These are phyloP conservation scores for Steinernema carpocapsae DNA, from an alignment of 2,888 invertebrate species.

Conservation along the genomic window DNA sequence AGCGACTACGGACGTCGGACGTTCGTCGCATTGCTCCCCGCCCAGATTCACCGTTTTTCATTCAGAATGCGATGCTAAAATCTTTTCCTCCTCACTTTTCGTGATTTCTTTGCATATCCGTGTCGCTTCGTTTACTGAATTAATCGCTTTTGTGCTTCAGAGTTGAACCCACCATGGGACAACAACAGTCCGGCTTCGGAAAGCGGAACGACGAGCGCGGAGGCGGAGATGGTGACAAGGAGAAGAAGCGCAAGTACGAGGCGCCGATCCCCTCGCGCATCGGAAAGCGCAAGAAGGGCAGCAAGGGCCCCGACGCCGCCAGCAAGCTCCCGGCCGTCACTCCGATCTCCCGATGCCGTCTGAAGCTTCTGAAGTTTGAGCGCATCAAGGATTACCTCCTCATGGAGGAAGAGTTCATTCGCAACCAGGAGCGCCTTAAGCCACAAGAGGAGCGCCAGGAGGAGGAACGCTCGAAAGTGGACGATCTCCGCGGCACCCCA, in stretches of 20 bases:
- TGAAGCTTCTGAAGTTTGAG: slow-evolving; percentile 91
- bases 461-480: slow-evolving; percentile 96
- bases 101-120: background rate
- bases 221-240: slow-evolving; percentile 70
- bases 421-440: slow-evolving; percentile 95
- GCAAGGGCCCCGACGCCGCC: slow-evolving; percentile 95
- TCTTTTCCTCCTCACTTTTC: background rate
- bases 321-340: slow-evolving; percentile 96
- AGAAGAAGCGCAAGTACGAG: slow-evolving; percentile 98
- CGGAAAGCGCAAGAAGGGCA: slow-evolving; percentile 80
- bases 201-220: slow-evolving; percentile 53
- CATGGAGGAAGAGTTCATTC: slow-evolving; percentile 99
- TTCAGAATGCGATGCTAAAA: too few relatives aligned
- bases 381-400: slow-evolving; percentile 96
- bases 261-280: slow-evolving; percentile 97
- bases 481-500: slow-evolving; percentile 95
- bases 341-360: slow-evolving; percentile 92
- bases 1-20: too few relatives aligned
- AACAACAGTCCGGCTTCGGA: slow-evolving; percentile 56
- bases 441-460: slow-evolving; percentile 99
- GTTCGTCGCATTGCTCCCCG: background rate
- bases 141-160: background rate
- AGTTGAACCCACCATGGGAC: slow-evolving; percentile 49
- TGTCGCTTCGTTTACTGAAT: background rate
- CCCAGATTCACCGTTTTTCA: background rate